These are phyloP conservation scores for Danio tinwini DNA, from an alignment of 2,797 vertebrate genomes.

Conservation along the genomic window DNA sequence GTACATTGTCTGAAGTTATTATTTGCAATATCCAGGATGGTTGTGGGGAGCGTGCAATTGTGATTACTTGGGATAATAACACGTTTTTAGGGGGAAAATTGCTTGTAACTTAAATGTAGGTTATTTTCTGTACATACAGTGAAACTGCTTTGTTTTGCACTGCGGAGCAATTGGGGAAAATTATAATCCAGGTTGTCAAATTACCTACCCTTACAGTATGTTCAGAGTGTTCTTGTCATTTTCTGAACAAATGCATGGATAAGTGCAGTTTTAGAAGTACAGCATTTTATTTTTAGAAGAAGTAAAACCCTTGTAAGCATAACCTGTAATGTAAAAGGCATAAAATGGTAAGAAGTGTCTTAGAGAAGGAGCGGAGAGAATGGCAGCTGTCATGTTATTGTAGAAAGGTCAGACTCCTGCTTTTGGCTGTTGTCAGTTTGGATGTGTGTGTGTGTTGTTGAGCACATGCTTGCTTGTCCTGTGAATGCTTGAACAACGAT, in stretches of 20 bases:
- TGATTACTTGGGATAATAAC: not conserved
- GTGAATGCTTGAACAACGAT: conserved; percentile 2
- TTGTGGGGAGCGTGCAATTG: not conserved
- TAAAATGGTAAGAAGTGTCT: not conserved
- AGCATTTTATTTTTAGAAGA: not conserved
- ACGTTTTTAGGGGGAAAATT: not conserved
- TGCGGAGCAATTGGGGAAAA: not conserved
- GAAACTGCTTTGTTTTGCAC: not conserved
- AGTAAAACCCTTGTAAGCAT: not conserved
- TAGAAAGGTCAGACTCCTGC: conserved; percentile 36
- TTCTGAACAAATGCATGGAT: not conserved
- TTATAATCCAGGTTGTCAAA: not conserved
- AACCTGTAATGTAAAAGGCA: not conserved
- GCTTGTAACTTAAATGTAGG: not conserved
- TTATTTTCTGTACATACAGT: not conserved
- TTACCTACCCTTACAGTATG: not conserved
- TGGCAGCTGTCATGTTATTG: conserved; percentile 14
- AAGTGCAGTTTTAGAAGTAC: conserved; percentile 3
- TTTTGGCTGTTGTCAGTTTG: conserved; percentile 28
- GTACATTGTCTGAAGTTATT: not conserved
- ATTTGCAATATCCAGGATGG: not conserved
- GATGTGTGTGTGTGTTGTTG: conserved; percentile 28
- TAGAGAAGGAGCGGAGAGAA: not conserved
- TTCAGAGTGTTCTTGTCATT: not conserved
- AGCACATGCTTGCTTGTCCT: not conserved